Conservation (phyloP, 2,797 vertebrate genomes). For the Diceros bicornis region DNA sequence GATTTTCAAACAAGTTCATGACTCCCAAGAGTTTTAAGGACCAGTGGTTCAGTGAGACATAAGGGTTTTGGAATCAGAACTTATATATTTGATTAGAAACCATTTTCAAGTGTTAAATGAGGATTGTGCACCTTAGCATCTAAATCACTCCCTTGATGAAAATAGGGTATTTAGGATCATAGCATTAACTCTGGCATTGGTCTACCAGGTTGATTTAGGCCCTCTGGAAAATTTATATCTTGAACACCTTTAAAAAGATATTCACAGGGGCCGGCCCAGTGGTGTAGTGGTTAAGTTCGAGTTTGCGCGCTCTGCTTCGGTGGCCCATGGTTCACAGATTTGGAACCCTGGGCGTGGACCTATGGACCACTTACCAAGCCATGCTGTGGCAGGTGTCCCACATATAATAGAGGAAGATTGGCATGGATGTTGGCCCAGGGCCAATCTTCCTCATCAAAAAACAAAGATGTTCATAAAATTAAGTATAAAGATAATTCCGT, state of each 20-base stretch:
- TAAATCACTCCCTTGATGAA: conserved; percentile 30
- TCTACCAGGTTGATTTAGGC: neutral
- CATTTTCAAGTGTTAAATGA: neutral
- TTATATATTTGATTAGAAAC: neutral
- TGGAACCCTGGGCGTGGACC: too few species aligned
- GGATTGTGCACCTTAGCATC: neutral
- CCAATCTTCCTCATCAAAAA: too few species aligned
- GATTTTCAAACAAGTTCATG: neutral
- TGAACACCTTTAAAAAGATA: conserved; percentile 31
- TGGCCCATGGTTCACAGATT: too few species aligned
- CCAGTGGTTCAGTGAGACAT: neutral
- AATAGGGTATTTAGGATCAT: neutral
- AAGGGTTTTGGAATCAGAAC: conserved; percentile 13
- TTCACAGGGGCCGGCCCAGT: neutral
- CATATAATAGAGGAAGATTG: too few species aligned
- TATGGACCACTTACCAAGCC: too few species aligned
- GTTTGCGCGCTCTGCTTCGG: too few species aligned
- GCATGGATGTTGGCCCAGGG: too few species aligned
- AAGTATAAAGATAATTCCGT: neutral
- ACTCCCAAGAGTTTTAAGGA: neutral
- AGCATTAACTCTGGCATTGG: neutral
- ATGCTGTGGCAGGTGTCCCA: too few species aligned
- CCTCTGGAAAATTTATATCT: neutral
- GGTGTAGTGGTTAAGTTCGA: too few species aligned
- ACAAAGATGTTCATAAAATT: neutral